A percentile compares a stretch with the other conserved stretches of the same genome.
phyloP scores from a whole-genome alignment of 2,797 vertebrate species.

The Hippocampus kuda region DNA sequence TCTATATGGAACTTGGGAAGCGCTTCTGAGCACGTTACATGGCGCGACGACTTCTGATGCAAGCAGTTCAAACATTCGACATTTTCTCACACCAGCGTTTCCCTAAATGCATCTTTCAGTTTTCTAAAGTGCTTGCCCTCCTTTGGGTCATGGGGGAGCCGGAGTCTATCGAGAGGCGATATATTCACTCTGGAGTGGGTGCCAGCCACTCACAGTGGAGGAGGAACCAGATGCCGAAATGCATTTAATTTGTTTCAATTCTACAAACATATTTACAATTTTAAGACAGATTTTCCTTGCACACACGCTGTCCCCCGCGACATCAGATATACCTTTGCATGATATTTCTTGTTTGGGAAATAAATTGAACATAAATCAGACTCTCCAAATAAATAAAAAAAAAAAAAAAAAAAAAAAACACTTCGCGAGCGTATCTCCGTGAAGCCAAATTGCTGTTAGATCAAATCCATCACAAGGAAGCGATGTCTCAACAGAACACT shows the following conservation, averaged over 20 bases:
- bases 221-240: background rate
- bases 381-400: background rate
- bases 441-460: conserved; percentile 12
- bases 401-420: conserved; percentile 1
- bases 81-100: background rate
- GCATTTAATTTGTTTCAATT: background rate
- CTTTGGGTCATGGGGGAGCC: background rate
- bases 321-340: background rate
- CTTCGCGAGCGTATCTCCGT: background rate
- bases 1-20: background rate
- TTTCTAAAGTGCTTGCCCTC: too few relatives aligned
- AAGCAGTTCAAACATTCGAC: too few relatives aligned
- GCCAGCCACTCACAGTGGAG: background rate
- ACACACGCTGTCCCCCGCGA: background rate
- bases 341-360: background rate
- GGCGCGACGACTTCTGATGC: background rate
- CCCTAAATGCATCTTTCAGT: background rate
- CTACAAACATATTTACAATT: background rate
- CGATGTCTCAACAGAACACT: conserved; percentile 22
- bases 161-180: too few relatives aligned
- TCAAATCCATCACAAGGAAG: conserved; percentile 20
- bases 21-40: background rate
- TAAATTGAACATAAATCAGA: background rate
- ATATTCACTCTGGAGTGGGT: background rate
- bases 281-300: background rate